phyloP scores from a whole-genome alignment of 2,113 vertebrate species.

The Pitta sordida region DNA sequence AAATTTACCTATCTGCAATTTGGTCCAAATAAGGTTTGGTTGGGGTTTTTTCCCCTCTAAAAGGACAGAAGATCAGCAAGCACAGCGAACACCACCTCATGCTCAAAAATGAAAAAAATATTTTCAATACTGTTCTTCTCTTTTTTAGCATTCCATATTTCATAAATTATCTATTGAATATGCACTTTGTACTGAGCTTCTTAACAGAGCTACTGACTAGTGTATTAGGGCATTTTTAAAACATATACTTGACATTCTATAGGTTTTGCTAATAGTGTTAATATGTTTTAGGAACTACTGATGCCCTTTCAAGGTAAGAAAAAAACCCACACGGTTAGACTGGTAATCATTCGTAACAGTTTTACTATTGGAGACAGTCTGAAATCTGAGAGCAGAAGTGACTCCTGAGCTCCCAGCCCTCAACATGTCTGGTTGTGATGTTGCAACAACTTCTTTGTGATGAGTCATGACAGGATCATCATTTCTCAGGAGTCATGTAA shows the following conservation, averaged over 20 bases:
- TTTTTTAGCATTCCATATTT: not conserved
- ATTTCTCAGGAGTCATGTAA: not conserved
- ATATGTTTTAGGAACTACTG: not conserved
- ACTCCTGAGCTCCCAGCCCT: not conserved
- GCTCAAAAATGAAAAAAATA: not conserved
- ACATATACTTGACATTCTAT: not conserved
- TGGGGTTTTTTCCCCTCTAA: not conserved
- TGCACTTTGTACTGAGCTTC: not conserved
- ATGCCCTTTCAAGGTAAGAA: not conserved
- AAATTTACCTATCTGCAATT: not conserved
- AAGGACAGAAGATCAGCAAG: not conserved
- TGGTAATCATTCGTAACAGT: not conserved
- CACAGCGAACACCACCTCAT: not conserved
- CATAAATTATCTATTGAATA: not conserved
- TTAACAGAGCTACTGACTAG: not conserved
- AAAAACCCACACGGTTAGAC: not conserved
- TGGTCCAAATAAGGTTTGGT: not conserved
- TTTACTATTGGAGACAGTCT: not conserved
- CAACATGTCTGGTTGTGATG: not conserved
- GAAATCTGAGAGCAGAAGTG: not conserved
- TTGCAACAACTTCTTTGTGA: not conserved
- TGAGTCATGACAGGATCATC: accelerated
- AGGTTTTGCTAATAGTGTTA: not conserved
- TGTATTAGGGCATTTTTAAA: accelerated
- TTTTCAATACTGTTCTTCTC: not conserved